Base-by-base conservation (phyloP, 2,113 vertebrate genomes). In the Orientallactaga bullata region DNA sequence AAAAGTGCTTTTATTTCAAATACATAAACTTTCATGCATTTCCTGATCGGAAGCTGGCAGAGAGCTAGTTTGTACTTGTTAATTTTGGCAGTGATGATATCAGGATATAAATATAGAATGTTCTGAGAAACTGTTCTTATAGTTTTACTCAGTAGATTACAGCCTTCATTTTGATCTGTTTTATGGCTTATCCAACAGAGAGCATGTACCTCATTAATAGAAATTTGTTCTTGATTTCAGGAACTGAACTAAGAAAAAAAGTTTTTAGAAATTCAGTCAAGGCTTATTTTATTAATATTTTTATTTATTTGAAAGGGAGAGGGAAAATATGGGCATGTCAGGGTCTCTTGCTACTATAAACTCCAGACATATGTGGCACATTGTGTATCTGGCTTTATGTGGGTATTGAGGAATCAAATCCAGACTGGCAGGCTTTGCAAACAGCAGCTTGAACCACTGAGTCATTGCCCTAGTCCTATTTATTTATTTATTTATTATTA, bases 1-100 rank as follows among this genome's bases (percentile, higher is more conserved):
- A 55, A 89, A 93, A 86, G 81, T 69, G 28, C n/a, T 88, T 90
- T 79, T 85, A 76, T 93, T 95, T 89, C 94, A 92, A 94, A 92
- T 68, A 39, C 20, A 18, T 94, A 85, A 92, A 90, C 39, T 92
- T 89, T 85, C 92, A 5, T 87, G n/a, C 88, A 60, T 32, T 94
- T 93, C 37, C 58, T 87, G 16, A 71, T 89, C 91, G 0, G n/a
- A 88, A 92, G 69, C 63, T 95, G 85, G 37, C 37, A 90, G 42
- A 85, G 21, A 90, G 5, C 63, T 94, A 21, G 61, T 77, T 90
- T 94, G 47, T 7, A 11, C 7, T 95, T 95, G 95, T 89, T 11
- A 47, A 78, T 93, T 96, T 93, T 91, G 95, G 88, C 85, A 95
- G 23, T 80, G 30, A 65, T 96, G 63, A 37, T 88, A 47, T 92